These are phyloP conservation scores for Lymantria monacha DNA, from an alignment of 2,888 invertebrate species.

Conservation along the genomic window DNA sequence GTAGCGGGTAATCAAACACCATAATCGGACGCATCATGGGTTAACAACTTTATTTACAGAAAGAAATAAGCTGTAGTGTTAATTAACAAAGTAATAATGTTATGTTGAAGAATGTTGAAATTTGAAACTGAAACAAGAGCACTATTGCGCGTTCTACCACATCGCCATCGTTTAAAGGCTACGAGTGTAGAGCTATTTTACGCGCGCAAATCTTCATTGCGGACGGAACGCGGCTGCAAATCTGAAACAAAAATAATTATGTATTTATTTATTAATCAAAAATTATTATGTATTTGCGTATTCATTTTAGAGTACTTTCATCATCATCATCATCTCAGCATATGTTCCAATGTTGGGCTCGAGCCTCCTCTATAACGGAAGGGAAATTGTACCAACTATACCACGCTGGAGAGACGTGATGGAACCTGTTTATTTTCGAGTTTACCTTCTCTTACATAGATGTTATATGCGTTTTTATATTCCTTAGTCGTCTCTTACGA, in stretches of 20 bases:
- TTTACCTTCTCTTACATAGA: too few relatives aligned
- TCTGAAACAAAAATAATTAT: slow-evolving; percentile 78
- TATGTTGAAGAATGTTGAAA: slow-evolving; percentile 29
- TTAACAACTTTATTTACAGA: slow-evolving; percentile 69
- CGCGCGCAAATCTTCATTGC: slow-evolving; percentile 75
- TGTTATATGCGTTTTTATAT: too few relatives aligned
- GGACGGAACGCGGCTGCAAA: slow-evolving; percentile 88
- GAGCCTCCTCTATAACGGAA: too few relatives aligned
- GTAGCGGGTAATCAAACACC: slow-evolving; percentile 51
- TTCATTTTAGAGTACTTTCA: too few relatives aligned
- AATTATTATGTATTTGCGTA: too few relatives aligned
- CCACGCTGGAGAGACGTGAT: too few relatives aligned
- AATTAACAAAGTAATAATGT: slow-evolving; percentile 28
- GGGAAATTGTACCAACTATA: too few relatives aligned
- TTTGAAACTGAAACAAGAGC: slow-evolving; percentile 49
- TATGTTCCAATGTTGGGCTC: too few relatives aligned
- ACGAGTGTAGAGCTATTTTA: neutral
- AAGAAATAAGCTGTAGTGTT: slow-evolving; percentile 37
- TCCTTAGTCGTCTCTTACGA: too few relatives aligned
- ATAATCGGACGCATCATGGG: slow-evolving; percentile 47
- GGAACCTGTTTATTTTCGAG: too few relatives aligned
- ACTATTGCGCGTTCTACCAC: slow-evolving; percentile 14
- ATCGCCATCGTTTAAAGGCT: neutral
- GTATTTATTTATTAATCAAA: too few relatives aligned
- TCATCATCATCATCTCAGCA: too few relatives aligned